Base-by-base conservation (phyloP, 2,888 invertebrate genomes). In the Macrosoma leucophasiata region DNA sequence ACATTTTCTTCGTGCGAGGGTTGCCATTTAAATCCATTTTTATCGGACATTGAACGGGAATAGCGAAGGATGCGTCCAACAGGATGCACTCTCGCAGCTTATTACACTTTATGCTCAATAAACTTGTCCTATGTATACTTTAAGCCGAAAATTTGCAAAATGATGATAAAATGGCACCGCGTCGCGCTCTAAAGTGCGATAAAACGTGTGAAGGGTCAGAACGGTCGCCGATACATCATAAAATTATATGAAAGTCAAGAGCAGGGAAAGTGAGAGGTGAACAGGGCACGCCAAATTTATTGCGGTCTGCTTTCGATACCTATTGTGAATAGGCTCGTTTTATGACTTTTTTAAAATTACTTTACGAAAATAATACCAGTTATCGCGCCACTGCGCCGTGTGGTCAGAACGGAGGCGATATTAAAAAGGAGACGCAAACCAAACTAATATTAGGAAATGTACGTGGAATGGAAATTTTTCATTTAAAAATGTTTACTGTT, bases 191-290 rank as follows among this genome's bases (percentile, higher is more conserved):
- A 58, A 60, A 62, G 55, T 55, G 64, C 72, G 66, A 78, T 78
- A 82, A 78, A 78, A 73, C 64, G 72, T 73, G 72, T 69, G 78
- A 76, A 75, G 81, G 81, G 81, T 81, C 82, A 81, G 64, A 74
- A 69, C 65, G 72, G 64, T 62, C 70, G 61, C 47, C 76, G 62
- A 81, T 82, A 82, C 71, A 84, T 84, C 82, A 81, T 79, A 77
- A 81, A 81, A 79, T 82, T 81, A 84, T 77, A 81, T 82, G 73
- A 84, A 82, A 82, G 81, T 81, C 84, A 78, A 81, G 76, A 70
- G 73, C 73, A 73, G 77, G 66, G 71, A 66, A 72, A 72, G 74
- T 70, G 74, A 66, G 71, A 77, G 77, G 76, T 74, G 79, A 76
- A 67, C 67, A 64, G 66, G 68, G 63, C 66, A 58, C 58, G 52